Evolutionary conservation across 1,140 invertebrate species (phyloP), one percentile per base, ranked within the genome.

Genomic region (Drosophila serrata): DNA sequence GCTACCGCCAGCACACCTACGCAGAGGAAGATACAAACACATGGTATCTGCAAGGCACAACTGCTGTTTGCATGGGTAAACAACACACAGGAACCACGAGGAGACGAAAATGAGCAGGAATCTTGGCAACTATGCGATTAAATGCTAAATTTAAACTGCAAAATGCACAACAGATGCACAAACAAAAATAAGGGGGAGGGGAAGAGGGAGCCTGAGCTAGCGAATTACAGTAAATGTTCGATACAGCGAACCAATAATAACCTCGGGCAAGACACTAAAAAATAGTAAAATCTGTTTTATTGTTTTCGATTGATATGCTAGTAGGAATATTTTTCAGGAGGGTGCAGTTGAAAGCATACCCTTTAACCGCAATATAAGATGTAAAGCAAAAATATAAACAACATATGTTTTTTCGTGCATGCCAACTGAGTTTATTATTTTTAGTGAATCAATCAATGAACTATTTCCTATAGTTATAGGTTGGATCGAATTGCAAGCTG

Each of bases 61-160:
- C 65, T 69, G 53, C 63, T 48, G 67, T 62, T 42, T 69, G 56
- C 53, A 58, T 63, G 12, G 19, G 65, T 40, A 68, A 79, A 59
- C 57, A 78, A 70, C 33, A 58, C 29, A 31, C 53, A 60, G 69
- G 45, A 72, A 59, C 51, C 15, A 64, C 24, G 57, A 35, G 22
- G 13, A 57, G n/a, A 48, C 24, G 19, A 53, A 63, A 24, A 53
- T 46, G 35, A n/a, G 24, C 12, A 60, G 49, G 27, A 82, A 70
- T 79, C 67, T 69, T 81, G 58, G 53, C 73, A 78, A 81, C 57
- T 73, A 77, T 81, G 42, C 53, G 43, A 39, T 60, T 42, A 59
- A 68, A 75, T 75, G 81, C 82, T 86, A 86, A 79, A 85, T 75
- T 82, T 86, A 87, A 74, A 70, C 45, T 61, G 49, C 49, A 59